These are phyloP conservation scores for Salvelinus sp. DNA, from an alignment of 2,113 vertebrate species.

Conservation along the genomic window DNA sequence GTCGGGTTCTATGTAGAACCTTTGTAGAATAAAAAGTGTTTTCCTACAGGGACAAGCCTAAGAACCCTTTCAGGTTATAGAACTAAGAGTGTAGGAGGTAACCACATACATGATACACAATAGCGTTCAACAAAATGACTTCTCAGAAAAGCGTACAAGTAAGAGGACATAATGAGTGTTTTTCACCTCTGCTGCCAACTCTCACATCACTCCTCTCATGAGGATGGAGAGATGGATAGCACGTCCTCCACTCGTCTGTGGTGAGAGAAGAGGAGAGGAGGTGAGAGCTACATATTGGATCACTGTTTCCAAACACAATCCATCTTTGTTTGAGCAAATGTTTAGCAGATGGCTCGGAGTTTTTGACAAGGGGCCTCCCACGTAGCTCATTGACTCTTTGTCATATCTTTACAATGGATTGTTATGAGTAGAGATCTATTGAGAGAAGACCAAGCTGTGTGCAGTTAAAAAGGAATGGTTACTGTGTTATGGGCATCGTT, in stretches of 20 bases:
- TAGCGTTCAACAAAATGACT: too few species aligned
- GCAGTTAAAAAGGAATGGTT: too few species aligned
- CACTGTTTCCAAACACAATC: conserved; percentile 53
- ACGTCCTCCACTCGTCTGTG: conserved; percentile 13
- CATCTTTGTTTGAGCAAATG: conserved; percentile 62
- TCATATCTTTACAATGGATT: conserved; percentile 16
- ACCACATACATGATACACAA: background rate
- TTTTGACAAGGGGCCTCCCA: conserved; percentile 54
- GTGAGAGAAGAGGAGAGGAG: conserved; percentile 16
- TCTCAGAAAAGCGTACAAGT: too few species aligned
- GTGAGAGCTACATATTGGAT: conserved; percentile 38
- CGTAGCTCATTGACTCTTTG: conserved; percentile 59
- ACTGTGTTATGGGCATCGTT: too few species aligned
- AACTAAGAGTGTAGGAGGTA: too few species aligned
- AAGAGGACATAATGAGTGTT: background rate
- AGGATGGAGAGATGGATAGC: background rate
- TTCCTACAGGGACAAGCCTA: too few species aligned
- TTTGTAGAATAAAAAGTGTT: too few species aligned
- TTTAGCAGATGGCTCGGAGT: conserved; percentile 56
- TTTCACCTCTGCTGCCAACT: conserved; percentile 14
- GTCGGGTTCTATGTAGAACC: too few species aligned
- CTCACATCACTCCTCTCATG: conserved; percentile 9
- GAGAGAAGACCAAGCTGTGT: too few species aligned
- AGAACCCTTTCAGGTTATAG: too few species aligned
- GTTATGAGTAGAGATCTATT: too few species aligned